Percentiles rank a stretch among this genome's conserved stretches.
phyloP scores from a whole-genome alignment of 2,797 vertebrate genomes.

The Triplophysa yarkandensis region DNA sequence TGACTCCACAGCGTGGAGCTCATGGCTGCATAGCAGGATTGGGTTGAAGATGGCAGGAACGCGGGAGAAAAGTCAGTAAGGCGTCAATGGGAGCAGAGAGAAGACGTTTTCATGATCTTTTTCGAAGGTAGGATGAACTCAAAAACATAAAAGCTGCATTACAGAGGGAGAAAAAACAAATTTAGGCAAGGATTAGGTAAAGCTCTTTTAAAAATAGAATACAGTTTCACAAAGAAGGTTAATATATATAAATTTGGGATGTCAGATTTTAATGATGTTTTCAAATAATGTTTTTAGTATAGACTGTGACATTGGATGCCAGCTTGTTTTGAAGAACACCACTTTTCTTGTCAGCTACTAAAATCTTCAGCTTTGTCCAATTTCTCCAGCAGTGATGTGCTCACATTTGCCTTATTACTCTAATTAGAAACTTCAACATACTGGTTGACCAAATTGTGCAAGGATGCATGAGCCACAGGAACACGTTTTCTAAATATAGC shows the following conservation, averaged over 20 bases:
- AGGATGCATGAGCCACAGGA: background rate
- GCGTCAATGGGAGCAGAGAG: constrained; percentile 24
- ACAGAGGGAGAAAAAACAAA: background rate
- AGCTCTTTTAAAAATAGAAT: background rate
- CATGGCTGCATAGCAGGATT: constrained; percentile 81
- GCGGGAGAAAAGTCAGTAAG: constrained; percentile 13
- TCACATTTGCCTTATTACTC: constrained; percentile 1
- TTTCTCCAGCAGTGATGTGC: background rate
- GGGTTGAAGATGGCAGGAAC: constrained; percentile 33
- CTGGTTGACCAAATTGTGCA: background rate
- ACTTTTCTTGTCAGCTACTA: background rate
- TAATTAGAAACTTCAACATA: constrained; percentile 8
- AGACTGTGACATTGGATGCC: background rate
- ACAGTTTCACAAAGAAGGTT: background rate
- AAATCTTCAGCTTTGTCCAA: constrained; percentile 20
- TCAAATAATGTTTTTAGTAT: background rate
- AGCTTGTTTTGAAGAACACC: background rate
- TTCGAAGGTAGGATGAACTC: constrained; percentile 12
- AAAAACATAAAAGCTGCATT: constrained; percentile 7
- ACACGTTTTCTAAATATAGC: background rate
- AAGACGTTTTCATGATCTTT: constrained; percentile 46
- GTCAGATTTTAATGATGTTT: background rate
- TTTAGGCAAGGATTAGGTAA: background rate
- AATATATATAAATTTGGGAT: too few relatives aligned
- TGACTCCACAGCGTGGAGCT: constrained; percentile 95